These are phyloP conservation scores for Glaucidium brasilianum DNA, from an alignment of 2,113 vertebrate genomes.

Conservation along the genomic window DNA sequence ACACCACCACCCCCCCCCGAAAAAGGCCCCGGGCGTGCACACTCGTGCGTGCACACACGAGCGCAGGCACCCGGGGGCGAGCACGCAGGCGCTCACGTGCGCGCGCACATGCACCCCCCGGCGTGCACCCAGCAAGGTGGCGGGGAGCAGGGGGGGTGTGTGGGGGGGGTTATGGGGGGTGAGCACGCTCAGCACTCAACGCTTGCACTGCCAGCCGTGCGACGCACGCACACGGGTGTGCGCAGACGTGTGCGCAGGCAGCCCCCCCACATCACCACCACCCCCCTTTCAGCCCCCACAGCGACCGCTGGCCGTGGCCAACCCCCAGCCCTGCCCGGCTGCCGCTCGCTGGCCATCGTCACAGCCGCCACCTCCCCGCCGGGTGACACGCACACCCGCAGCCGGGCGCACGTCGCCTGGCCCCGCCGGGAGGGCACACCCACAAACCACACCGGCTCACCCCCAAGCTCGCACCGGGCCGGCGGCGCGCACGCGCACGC, in stretches of 20 bases:
- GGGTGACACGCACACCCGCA: not conserved
- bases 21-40: not conserved
- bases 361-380: not conserved
- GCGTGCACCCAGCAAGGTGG: not conserved
- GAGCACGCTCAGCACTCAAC: accelerated
- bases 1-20: not conserved
- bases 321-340: not conserved
- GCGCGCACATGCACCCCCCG: not conserved
- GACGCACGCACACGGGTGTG: not conserved
- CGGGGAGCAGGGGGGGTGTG: too few relatives aligned
- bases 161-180: too few relatives aligned
- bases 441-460: slow-evolving; percentile 38
- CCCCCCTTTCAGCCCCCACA: accelerated
- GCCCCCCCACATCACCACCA: too few relatives aligned
- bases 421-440: not conserved
- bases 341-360: not conserved
- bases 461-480: not conserved
- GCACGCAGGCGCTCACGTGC: not conserved
- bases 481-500: not conserved
- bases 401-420: not conserved
- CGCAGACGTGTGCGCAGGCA: not conserved
- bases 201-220: not conserved
- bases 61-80: not conserved
- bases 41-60: not conserved
- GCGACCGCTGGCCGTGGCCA: not conserved